Evolutionary conservation across 2,888 invertebrate species (phyloP).

Genomic region (Ormia ochracea): DNA sequence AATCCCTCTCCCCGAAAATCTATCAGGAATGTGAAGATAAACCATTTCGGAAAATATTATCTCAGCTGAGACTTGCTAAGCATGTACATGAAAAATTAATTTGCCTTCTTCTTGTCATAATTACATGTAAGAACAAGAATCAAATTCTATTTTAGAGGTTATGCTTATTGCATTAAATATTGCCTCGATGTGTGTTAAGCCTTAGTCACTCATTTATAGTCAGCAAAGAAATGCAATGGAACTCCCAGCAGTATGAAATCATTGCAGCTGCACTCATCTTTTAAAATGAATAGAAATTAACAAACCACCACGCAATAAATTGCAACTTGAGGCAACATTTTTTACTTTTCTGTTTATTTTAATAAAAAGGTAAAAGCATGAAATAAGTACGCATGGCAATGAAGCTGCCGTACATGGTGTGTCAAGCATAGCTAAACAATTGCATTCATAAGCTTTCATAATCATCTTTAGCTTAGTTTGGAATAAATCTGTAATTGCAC

Average conservation of each 20-base stretch:
- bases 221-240: constrained; percentile 18
- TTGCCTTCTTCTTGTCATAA: too few species aligned
- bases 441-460: constrained; percentile 52
- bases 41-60: too few species aligned
- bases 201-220: constrained; percentile 17
- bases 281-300: constrained; percentile 44
- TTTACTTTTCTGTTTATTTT: not conserved
- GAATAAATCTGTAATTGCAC: not conserved
- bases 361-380: not conserved
- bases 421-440: constrained; percentile 46
- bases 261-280: constrained; percentile 51
- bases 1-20: too few species aligned
- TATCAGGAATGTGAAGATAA: too few species aligned
- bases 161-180: too few species aligned
- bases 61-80: too few species aligned
- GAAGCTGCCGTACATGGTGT: constrained; percentile 53
- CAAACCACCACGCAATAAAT: constrained; percentile 40
- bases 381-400: constrained; percentile 44
- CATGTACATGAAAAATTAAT: too few species aligned
- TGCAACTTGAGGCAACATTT: not conserved
- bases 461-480: constrained; percentile 29
- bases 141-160: too few species aligned
- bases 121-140: too few species aligned
- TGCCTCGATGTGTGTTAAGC: too few species aligned
- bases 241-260: constrained; percentile 51